Base-by-base conservation (phyloP, 2,113 vertebrate genomes). In the Gnathonemus longibarbis region DNA sequence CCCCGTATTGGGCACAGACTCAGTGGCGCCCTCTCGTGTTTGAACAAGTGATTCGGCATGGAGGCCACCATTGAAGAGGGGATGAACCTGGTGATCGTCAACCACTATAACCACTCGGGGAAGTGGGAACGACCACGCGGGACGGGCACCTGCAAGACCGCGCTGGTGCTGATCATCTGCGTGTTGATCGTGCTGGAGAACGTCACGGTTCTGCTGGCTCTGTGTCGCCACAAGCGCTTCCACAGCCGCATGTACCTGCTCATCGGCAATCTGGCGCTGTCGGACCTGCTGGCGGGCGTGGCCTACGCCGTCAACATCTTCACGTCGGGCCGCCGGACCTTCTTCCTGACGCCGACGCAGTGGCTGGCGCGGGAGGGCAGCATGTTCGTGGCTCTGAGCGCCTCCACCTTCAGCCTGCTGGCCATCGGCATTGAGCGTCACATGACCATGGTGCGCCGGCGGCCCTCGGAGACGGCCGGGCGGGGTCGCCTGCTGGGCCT, bases 351-450 rank as follows among this genome's bases (percentile, higher is more conserved):
- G 0, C 94, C 95, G 0, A 62, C 83, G 31, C 95, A 95, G 93
- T 96, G 96, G 96, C 91, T 96, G 92, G 93, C 94, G 11, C 91
- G 96, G n/a, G 96, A 96, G 80, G 96, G 96, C 10, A 96, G 96
- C 92, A 95, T 96, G 96, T 96, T 96, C 1, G 94, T 96, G 90
- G 95, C 96, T 17, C 94, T 96, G 53, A 96, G 95, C 3, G 96
- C 96, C 3, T 96, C 96, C 3, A 96, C 95, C 1, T 96, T 96
- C 93, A 96, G 96, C 92, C 94, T 96, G 19, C 92, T 96, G 89
- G 95, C 96, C 52, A 96, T 96, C 3, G 96, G 96, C 31, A 95
- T 96, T 1, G 96, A 96, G 93, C 90, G 96, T 19, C 96, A 96
- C 92, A 95, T 96, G 94, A 96, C 96, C 2, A 96, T 96, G 96